Conservation (phyloP, 2,888 invertebrate genomes). For the Acronicta psi region DNA sequence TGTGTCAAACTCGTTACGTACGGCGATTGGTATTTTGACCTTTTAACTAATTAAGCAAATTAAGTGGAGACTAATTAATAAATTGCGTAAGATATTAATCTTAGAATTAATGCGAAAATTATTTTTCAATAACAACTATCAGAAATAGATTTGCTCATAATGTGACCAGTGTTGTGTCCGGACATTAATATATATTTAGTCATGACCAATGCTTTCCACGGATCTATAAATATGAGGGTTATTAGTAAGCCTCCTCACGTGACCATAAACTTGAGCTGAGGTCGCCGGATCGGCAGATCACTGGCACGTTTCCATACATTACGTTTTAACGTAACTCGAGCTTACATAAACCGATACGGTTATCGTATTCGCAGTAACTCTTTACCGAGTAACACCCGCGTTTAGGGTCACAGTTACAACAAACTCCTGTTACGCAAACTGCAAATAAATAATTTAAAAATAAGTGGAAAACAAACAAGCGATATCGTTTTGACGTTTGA, state of each 20-base stretch:
- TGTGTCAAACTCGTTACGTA: conserved; percentile 14
- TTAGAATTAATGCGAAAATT: conserved; percentile 10
- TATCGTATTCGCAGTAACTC: conserved; percentile 24
- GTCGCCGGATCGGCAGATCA: conserved; percentile 52
- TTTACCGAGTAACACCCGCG: conserved; percentile 8
- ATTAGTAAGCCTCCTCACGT: conserved; percentile 53
- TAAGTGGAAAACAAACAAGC: conserved; percentile 26
- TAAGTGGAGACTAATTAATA: conserved; percentile 20
- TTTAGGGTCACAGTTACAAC: conserved; percentile 26
- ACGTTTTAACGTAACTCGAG: conserved; percentile 45
- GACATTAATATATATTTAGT: conserved; percentile 30
- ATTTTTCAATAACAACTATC: neutral
- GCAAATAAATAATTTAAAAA: conserved; percentile 17
- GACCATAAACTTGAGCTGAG: conserved; percentile 55
- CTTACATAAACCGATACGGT: conserved; percentile 45
- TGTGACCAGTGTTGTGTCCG: conserved; percentile 13
- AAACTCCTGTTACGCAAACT: conserved; percentile 3
- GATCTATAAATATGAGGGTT: conserved; percentile 37
- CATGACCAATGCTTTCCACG: conserved; percentile 29
- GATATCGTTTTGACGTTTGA: conserved; percentile 4
- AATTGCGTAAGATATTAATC: conserved; percentile 13
- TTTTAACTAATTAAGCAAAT: conserved; percentile 33
- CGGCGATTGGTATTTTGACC: conserved; percentile 21
- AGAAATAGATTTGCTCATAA: conserved; percentile 9
- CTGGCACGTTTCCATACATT: conserved; percentile 42